Conservation (phyloP, 2,113 vertebrate genomes). For the Nansenia antarctica region DNA sequence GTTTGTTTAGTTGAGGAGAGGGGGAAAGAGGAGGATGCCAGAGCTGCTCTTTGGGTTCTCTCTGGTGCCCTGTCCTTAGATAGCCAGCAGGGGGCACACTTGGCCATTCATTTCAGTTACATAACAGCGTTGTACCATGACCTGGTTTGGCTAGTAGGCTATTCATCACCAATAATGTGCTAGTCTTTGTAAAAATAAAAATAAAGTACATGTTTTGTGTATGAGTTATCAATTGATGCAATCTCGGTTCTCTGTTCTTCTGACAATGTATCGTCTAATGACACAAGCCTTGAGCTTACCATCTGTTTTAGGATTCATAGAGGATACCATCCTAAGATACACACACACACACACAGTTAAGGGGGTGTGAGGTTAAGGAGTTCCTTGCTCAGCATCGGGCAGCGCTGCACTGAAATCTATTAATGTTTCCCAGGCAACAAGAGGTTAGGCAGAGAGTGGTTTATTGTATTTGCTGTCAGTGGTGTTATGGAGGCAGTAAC, state of each 20-base stretch:
- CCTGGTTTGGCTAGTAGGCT: constrained; percentile 38
- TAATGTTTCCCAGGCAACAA: constrained; percentile 79
- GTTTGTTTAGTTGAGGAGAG: neutral
- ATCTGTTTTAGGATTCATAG: neutral
- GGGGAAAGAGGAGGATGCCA: neutral
- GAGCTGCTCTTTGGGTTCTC: neutral
- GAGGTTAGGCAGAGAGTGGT: constrained; percentile 47
- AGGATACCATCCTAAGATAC: neutral
- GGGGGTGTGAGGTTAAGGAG: constrained; percentile 5
- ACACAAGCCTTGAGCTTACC: neutral
- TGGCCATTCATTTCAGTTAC: constrained; percentile 30
- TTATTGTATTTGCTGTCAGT: constrained; percentile 43
- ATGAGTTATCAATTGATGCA: too few species aligned
- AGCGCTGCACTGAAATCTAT: constrained; percentile 63
- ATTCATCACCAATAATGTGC: too few species aligned
- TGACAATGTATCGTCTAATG: neutral
- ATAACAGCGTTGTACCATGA: constrained; percentile 30
- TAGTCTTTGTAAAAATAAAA: too few species aligned
- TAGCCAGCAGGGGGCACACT: constrained; percentile 52
- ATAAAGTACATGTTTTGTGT: too few species aligned
- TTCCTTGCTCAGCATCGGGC: constrained; percentile 60
- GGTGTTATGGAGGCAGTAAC: constrained; percentile 1
- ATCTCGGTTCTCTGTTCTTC: neutral
- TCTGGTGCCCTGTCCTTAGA: neutral
- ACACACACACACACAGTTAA: neutral